These are phyloP conservation scores for Xerus rutilus DNA, from an alignment of 2,797 vertebrate species.

Conservation along the genomic window DNA sequence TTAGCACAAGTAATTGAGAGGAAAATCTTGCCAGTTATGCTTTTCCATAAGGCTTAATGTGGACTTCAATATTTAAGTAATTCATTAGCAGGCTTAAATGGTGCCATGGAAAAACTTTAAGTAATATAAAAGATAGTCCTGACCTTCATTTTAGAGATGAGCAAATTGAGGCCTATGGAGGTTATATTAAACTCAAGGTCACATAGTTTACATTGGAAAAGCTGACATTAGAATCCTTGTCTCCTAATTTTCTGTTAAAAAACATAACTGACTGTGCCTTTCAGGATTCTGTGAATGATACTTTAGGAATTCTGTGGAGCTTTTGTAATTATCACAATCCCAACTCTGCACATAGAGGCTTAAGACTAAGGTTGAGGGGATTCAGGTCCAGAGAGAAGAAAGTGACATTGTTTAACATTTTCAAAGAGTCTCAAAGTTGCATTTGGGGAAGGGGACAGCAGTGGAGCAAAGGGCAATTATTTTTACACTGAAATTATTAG, in stretches of 20 bases:
- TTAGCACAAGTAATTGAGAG: constrained; percentile 82
- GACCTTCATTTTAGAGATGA: constrained; percentile 70
- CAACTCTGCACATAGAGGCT: neutral
- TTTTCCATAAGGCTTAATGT: constrained; percentile 73
- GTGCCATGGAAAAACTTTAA: constrained; percentile 55
- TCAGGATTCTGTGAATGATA: neutral
- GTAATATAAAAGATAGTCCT: neutral
- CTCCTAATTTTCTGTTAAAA: neutral
- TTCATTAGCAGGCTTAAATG: constrained; percentile 69
- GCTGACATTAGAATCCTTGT: neutral
- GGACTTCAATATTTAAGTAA: constrained; percentile 74
- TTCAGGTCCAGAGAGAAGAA: neutral
- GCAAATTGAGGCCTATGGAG: neutral
- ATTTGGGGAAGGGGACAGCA: neutral
- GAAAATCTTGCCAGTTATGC: constrained; percentile 78
- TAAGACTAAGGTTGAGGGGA: neutral
- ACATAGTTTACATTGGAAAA: neutral
- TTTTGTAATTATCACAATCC: neutral
- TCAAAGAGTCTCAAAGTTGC: neutral
- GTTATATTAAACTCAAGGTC: constrained; percentile 56
- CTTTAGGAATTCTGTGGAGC: neutral
- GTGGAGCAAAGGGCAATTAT: constrained; percentile 32
- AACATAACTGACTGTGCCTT: neutral
- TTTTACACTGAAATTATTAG: constrained; percentile 64
- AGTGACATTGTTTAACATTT: constrained; percentile 4